A percentile compares a stretch with the other conserved stretches of the same genome.
phyloP scores from a whole-genome alignment of 2,797 vertebrate species.

The Sebastes iracundus region DNA sequence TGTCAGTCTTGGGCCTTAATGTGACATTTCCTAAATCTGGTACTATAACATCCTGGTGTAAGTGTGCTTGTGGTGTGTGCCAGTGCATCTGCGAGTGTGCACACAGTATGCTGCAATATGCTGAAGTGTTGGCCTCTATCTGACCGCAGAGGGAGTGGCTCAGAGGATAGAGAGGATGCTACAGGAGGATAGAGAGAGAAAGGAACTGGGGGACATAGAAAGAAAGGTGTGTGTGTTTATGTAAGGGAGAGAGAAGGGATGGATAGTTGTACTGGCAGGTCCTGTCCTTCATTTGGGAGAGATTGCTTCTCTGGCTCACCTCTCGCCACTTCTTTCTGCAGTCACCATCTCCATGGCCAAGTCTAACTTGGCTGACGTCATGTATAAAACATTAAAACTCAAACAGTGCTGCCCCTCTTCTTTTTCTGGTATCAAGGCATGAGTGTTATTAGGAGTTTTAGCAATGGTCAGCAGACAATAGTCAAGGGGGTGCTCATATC shows the following conservation, averaged over 20 bases:
- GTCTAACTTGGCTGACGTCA: constrained; percentile 32
- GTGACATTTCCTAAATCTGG: background rate
- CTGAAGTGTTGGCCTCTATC: constrained; percentile 77
- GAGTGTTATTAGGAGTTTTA: background rate
- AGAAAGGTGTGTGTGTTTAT: constrained; percentile 24
- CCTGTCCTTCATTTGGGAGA: constrained; percentile 53
- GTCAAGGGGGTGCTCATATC: background rate
- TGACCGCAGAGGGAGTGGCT: constrained; percentile 82
- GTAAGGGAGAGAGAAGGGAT: constrained; percentile 15
- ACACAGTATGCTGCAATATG: constrained; percentile 72
- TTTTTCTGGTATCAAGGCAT: background rate
- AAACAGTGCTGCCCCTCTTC: background rate
- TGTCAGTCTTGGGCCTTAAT: background rate
- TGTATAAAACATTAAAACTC: constrained; percentile 30
- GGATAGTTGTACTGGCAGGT: constrained; percentile 43
- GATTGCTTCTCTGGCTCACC: constrained; percentile 54
- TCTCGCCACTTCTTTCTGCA: constrained; percentile 42
- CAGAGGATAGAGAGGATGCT: constrained; percentile 52
- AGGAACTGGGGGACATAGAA: constrained; percentile 13
- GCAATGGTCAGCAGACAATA: background rate
- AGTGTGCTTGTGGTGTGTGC: constrained; percentile 40
- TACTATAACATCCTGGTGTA: background rate
- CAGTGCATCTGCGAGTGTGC: constrained; percentile 42
- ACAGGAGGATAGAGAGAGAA: constrained; percentile 53
- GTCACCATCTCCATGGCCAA: constrained; percentile 41